Base-by-base conservation (phyloP, 2,113 vertebrate genomes). In the Oreochromis spilurus region DNA sequence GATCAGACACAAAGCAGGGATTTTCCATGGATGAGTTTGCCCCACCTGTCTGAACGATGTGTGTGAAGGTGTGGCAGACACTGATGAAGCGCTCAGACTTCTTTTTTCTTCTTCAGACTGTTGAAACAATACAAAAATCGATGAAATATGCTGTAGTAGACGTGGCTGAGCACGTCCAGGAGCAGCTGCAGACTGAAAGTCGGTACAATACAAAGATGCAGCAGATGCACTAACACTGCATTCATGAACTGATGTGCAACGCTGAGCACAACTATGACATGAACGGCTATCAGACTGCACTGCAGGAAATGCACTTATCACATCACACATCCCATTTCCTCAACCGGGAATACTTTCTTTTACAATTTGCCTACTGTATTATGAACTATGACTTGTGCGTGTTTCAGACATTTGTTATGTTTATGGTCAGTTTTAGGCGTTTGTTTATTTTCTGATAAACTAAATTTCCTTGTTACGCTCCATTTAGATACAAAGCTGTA, bases 261-360 rank as follows among this genome's bases (percentile, higher is more conserved):
- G n/a, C 1, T 75, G 10, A 24, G 6, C 26, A 2, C 31, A 52
- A 14, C 45, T 36, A 9, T 50, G 4, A 16, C 19, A 14, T 21
- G 65, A 9, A 16, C 38, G 6, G 52, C 79, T 92, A 88, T 89
- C 90, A 48, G 45, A 62, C n/a, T n/a, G 24, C 78, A 62, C 81
- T 58, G 72, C 70, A 90, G 86, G 87, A 94, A 91, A 54, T 82
- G n/a, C 14, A 36, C 53, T 89, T 87, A 93, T 95, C 91, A 70
- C 9, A 4, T 4, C 21, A 9, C 83, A 45, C 36, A 40, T 82
- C 85, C 14, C 24, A 16, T 79, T 86, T 89, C 89, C 88, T 90
- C 82, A 1, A 38, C 43, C 29, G 58, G 29, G 48, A 72, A 45
- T 54, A 29, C 4, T 50, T 50, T 50, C 67, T 77, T 50, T 45